Base-by-base conservation (phyloP, 2,797 vertebrate genomes). In the Falco concolor region DNA sequence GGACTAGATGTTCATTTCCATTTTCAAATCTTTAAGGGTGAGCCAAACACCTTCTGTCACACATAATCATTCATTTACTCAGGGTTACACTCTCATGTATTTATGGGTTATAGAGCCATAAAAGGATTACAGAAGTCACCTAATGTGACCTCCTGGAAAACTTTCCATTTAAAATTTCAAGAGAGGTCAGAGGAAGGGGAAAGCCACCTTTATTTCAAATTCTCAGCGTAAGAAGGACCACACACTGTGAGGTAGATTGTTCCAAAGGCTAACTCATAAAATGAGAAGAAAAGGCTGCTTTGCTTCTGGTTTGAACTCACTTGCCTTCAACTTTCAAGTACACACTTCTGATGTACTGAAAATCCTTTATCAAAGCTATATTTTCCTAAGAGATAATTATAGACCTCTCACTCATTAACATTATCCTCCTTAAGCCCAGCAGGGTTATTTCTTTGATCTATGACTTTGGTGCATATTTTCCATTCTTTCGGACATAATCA, bases 311-410 rank as follows among this genome's bases (percentile, higher is more conserved):
- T 81, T 95, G 74, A 95, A 86, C 56, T 90, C 52, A 49, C 17
- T 91, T 68, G 44, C 44, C 52, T 94, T 90, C 74, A 90, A 9
- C 67, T 95, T 95, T 86, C 80, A 95, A 81, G 84, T 38, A 79
- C 56, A 79, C 34, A 28, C 32, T 88, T 96, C 74, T 89, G 85
- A 90, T 68, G 69, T n/a, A 84, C 8, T 77, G 57, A 93, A 88
- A 93, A 91, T 57, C 73, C 40, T 80, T 82, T 94, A 72, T 87
- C 69, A 93, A 90, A 96, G 82, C 44, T 69, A 2, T 84, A 57
- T 93, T 93, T 94, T 86, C n/a, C 47, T 59, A 78, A 69, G 47
- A 91, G 82, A 90, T 73, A 91, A 95, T 95, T 95, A 91, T n/a
- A 84, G 74, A 45, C 36, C 22, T 90, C 54, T 87, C 93, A 82